Evolutionary conservation across 2,797 vertebrate genomes (phyloP), one percentile per base, ranked within the genome.

Genomic region (Manis pentadactyla): DNA sequence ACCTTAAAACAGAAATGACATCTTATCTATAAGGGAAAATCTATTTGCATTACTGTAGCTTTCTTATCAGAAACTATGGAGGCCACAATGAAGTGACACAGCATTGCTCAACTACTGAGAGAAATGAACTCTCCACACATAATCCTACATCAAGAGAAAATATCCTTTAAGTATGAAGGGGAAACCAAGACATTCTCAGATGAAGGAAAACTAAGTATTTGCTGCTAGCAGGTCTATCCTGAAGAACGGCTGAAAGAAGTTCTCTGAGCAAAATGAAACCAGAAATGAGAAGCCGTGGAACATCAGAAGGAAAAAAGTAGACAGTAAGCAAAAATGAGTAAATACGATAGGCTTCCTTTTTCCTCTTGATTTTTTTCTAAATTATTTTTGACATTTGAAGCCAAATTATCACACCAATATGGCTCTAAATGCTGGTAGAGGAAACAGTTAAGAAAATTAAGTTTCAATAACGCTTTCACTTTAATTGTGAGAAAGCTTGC

Each of bases 361-460:
- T 78, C 63, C 12, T 75, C n/a, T 59, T 57, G 68, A 63, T 49
- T 89, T 74, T 89, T 74, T 89, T 89, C 42, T 53, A 84, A 94
- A 66, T 81, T 73, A 61, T 39, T 90, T 92, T 69, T 95, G 42
- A 68, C 13, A 84, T 29, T 31, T 15, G 25, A 96, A 84, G 34
- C 34, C 68, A 92, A 69, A 68, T 75, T 81, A 31, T 84, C 74
- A 92, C 0, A 55, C 9, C 63, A 25, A 53, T 34, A 39, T 14
- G 9, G 25, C 46, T 92, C 21, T 83, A 42, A 37, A 59, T 37
- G 7, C 39, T 68, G 23, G n/a, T 7, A 73, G 29, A 73, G 14
- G 17, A 91, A 77, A 66, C 18, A 87, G 64, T 68, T 29, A 49
- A 77, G 53, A 78, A 89, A 86, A 53, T n/a, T 86, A 29, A 51